Percentiles rank a stretch among this genome's conserved stretches.
Evolutionary conservation across 2,888 invertebrate species (phyloP).

Genomic region (Conomelus anceps): DNA sequence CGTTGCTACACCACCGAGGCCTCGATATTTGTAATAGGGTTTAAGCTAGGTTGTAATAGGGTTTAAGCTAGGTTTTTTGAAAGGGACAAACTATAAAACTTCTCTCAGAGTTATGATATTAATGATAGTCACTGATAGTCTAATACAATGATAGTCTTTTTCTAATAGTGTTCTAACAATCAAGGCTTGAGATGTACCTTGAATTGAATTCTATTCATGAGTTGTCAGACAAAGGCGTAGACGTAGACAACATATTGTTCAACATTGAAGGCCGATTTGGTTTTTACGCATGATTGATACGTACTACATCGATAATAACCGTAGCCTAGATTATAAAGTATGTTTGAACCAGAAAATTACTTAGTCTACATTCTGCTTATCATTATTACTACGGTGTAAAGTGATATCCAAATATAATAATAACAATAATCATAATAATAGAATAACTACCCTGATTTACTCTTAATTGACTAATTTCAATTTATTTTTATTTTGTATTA

Average conservation of each 20-base stretch:
- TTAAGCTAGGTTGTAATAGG: too few species aligned
- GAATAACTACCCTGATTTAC: too few species aligned
- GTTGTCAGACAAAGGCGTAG: background rate
- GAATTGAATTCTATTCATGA: background rate
- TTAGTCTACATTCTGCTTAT: background rate
- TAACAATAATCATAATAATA: too few species aligned
- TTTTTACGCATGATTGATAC: background rate
- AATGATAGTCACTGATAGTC: too few species aligned
- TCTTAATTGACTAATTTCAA: too few species aligned
- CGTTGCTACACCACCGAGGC: too few species aligned
- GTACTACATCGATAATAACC: background rate
- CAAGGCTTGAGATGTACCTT: background rate
- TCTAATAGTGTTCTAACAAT: background rate
- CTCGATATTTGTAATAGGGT: too few species aligned
- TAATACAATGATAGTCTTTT: background rate
- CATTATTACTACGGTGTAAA: too few species aligned
- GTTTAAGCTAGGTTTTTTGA: too few species aligned
- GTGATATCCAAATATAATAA: too few species aligned
- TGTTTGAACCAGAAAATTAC: background rate
- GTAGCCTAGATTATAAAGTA: background rate
- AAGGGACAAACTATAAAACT: background rate
- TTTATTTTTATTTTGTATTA: too few species aligned
- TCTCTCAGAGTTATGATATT: background rate
- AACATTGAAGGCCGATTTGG: background rate
- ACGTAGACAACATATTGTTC: background rate